These are phyloP conservation scores for Otus sunia DNA, from an alignment of 2,113 vertebrate species.

Conservation along the genomic window DNA sequence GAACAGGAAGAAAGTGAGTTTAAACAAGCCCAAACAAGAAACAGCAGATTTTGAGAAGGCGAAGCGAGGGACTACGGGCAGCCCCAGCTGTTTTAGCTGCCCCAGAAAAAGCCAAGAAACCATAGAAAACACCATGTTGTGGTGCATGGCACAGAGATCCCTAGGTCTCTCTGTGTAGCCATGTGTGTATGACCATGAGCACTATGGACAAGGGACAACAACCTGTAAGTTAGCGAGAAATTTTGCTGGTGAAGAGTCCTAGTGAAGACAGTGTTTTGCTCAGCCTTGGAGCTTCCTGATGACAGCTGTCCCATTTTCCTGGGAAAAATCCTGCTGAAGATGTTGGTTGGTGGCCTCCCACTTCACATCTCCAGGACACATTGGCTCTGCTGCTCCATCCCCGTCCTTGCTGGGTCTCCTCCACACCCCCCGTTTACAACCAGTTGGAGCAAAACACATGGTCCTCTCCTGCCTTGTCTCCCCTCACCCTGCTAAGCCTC, in stretches of 20 bases:
- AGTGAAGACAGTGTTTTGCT: not conserved
- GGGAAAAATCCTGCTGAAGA: not conserved
- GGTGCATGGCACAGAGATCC: fast-evolving
- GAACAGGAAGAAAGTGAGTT: not conserved
- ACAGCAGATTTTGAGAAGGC: not conserved
- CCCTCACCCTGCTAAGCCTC: not conserved
- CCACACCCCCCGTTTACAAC: not conserved
- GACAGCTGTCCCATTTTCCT: not conserved
- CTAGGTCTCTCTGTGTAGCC: fast-evolving
- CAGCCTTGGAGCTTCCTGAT: not conserved
- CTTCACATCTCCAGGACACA: not conserved
- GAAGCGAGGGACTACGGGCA: not conserved
- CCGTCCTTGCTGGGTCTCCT: not conserved
- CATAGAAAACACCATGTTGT: not conserved
- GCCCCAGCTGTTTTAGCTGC: not conserved
- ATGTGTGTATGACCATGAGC: not conserved
- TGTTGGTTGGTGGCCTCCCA: fast-evolving
- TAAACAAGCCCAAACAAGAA: conserved; percentile 43
- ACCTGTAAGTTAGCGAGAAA: not conserved
- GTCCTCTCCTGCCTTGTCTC: not conserved
- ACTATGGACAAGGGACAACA: not conserved
- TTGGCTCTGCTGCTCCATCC: not conserved
- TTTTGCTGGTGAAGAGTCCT: not conserved
- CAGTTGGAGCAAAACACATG: not conserved
- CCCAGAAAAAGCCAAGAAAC: not conserved